These are phyloP conservation scores for Prietella phreatophila DNA, from an alignment of 2,113 vertebrate genomes.

Conservation along the genomic window DNA sequence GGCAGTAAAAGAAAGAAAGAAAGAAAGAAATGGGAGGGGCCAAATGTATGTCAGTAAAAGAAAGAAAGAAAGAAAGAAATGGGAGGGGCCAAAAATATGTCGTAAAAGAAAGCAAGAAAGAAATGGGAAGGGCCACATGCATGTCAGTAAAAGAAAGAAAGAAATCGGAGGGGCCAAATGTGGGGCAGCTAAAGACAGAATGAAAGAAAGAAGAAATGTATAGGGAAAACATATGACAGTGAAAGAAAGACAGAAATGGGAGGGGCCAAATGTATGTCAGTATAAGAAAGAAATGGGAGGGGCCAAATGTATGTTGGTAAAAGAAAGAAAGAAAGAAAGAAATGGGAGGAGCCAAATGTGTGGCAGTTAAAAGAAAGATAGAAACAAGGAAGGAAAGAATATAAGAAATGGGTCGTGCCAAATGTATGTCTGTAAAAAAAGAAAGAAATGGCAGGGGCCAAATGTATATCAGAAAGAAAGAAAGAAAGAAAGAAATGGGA, in stretches of 20 bases:
- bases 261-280: neutral
- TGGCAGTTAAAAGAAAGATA: neutral
- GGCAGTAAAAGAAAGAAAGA: neutral
- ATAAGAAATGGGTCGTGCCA: neutral
- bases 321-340: neutral
- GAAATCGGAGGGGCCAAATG: neutral
- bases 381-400: too few species aligned
- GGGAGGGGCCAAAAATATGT: too few species aligned
- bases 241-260: neutral
- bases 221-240: too few species aligned
- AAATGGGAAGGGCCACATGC: neutral
- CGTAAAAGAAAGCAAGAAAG: neutral
- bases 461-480: neutral
- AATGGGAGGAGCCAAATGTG: neutral
- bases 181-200: neutral
- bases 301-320: neutral
- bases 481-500: neutral
- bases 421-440: neutral
- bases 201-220: neutral
- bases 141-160: too few species aligned
- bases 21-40: neutral
- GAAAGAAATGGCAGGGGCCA: neutral
- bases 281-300: neutral
- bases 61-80: neutral
- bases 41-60: too few species aligned